Conservation (phyloP, 2,113 vertebrate species). For the Sminthopsis crassicaudata region DNA sequence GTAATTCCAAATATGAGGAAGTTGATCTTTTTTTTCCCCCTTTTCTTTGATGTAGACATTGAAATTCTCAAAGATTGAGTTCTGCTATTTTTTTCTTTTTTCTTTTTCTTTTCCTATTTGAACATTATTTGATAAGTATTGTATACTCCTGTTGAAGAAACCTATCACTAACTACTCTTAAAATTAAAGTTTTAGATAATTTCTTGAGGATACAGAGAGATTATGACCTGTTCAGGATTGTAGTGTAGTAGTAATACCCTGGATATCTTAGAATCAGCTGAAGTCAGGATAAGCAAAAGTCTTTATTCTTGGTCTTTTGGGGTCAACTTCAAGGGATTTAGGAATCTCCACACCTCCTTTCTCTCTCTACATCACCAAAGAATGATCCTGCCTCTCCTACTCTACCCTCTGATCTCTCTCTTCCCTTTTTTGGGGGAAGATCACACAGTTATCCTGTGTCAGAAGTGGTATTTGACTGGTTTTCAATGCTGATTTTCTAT, state of each 20-base stretch:
- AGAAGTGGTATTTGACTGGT: neutral
- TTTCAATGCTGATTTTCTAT: neutral
- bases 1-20: neutral
- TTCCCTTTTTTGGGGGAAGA: no score
- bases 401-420: no score
- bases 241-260: no score
- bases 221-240: neutral
- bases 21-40: neutral
- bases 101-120: neutral
- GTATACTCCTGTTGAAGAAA: neutral
- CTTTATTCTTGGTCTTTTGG: no score
- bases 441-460: neutral
- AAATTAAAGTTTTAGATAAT: neutral
- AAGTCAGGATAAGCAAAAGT: no score
- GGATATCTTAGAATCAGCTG: no score
- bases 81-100: neutral
- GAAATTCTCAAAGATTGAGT: neutral
- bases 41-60: neutral
- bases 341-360: no score
- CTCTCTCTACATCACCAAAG: no score
- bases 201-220: neutral
- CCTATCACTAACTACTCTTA: neutral
- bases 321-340: no score
- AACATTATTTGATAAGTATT: neutral
- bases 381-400: no score